Percentiles rank a stretch among this genome's conserved stretches.
These are phyloP conservation scores for Neotoxoptera formosana DNA, from an alignment of 1,140 invertebrate genomes.

Conservation along the genomic window DNA sequence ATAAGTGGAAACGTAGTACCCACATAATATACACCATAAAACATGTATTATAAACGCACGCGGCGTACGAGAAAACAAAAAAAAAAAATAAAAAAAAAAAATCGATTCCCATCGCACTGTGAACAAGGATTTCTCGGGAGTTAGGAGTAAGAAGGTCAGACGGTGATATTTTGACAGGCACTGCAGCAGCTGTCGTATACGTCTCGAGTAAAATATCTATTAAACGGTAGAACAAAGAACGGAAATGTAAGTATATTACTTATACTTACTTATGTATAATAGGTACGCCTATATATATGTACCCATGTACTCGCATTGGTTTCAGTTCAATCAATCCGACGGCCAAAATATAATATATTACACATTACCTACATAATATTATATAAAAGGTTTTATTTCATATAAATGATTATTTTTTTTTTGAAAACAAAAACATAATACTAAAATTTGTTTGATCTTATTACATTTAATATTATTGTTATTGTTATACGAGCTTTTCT, in stretches of 20 bases:
- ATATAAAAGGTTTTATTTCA: neutral
- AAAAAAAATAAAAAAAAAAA: neutral
- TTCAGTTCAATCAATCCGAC: neutral
- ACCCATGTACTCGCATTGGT: neutral
- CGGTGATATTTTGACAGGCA: conserved; percentile 17
- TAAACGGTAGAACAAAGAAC: neutral
- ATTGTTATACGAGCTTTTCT: neutral
- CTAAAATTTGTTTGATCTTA: too few species aligned
- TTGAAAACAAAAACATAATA: too few species aligned
- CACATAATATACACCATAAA: neutral
- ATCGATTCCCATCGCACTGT: neutral
- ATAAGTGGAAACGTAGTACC: neutral
- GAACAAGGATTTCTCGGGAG: neutral
- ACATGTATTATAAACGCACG: neutral
- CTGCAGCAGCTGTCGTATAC: neutral
- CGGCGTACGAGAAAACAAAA: neutral
- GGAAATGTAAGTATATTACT: neutral
- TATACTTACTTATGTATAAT: neutral
- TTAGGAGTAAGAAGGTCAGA: neutral
- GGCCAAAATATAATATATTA: neutral
- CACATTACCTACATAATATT: neutral
- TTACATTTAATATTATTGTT: neutral
- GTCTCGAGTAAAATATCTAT: neutral
- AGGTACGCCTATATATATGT: neutral
- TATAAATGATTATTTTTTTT: neutral